These are phyloP conservation scores for Sturnira hondurensis DNA, from an alignment of 2,113 vertebrate genomes.

Conservation along the genomic window DNA sequence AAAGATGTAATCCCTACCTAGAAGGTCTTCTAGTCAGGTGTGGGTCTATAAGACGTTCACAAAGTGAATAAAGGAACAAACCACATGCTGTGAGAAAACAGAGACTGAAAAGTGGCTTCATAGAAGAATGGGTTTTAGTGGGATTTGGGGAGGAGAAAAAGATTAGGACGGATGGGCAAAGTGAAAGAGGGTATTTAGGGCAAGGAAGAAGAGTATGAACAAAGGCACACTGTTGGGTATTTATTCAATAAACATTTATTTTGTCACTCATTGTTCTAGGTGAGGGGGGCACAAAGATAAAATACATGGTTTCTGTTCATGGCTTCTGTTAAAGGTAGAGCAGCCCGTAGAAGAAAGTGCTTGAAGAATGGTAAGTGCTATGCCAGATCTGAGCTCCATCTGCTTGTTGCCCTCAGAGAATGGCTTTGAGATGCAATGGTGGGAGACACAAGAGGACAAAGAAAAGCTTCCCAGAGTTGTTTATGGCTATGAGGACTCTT, in stretches of 20 bases:
- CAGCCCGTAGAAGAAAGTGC: neutral
- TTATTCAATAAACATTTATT: neutral
- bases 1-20: neutral
- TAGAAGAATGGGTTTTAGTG: neutral
- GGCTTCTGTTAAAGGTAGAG: neutral
- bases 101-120: neutral
- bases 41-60: neutral
- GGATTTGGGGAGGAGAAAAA: neutral
- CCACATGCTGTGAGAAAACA: neutral
- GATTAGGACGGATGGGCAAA: neutral
- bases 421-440: accelerated
- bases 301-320: neutral
- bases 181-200: neutral
- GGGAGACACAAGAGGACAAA: neutral
- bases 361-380: neutral
- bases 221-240: neutral
- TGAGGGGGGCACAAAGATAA: neutral
- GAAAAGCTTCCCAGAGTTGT: neutral
- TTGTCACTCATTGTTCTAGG: neutral
- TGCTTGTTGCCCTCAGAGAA: neutral
- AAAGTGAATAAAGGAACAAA: neutral
- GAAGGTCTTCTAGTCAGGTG: neutral
- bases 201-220: neutral
- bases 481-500: neutral
- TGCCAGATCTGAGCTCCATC: neutral